These are phyloP conservation scores for Caenorhabditis remanei DNA, from an alignment of 1,140 invertebrate species.

Conservation along the genomic window DNA sequence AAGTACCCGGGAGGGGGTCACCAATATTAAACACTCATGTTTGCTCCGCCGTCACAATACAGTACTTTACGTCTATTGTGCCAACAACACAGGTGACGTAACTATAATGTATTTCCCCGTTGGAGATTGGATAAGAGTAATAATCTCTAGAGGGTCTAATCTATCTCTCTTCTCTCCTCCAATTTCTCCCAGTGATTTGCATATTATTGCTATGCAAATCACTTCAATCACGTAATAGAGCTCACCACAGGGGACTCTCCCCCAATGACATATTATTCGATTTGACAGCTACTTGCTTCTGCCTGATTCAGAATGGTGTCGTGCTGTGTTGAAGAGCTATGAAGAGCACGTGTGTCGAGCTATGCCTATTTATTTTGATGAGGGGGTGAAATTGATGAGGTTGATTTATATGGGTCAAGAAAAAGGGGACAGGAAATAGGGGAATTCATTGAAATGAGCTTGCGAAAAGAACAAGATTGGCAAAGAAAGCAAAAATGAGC, in stretches of 20 bases:
- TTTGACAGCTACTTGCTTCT: neutral
- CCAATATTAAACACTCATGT: slow-evolving; percentile 20
- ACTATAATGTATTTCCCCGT: slow-evolving; percentile 12
- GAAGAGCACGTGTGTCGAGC: neutral
- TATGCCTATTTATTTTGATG: neutral
- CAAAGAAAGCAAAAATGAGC: too few relatives aligned
- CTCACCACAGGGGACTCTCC: neutral
- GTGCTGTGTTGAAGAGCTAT: slow-evolving; percentile 1
- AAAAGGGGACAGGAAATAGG: too few relatives aligned
- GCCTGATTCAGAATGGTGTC: neutral
- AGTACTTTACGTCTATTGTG: slow-evolving; percentile 11
- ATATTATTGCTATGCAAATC: slow-evolving; percentile 52
- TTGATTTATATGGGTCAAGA: neutral
- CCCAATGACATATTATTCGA: slow-evolving; percentile 7
- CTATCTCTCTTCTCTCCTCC: too few relatives aligned
- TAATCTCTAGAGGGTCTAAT: neutral
- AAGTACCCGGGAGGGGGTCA: slow-evolving; percentile 29
- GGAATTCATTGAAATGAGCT: neutral
- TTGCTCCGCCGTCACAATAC: slow-evolving; percentile 2
- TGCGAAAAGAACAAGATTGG: neutral
- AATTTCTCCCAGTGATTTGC: slow-evolving; percentile 13
- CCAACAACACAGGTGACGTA: slow-evolving; percentile 13
- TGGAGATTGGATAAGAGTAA: neutral
- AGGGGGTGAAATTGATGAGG: neutral
- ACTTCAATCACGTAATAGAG: slow-evolving; percentile 35